Evolutionary conservation across 2,888 invertebrate genomes (phyloP).

Genomic region (Lapara coniferarum): DNA sequence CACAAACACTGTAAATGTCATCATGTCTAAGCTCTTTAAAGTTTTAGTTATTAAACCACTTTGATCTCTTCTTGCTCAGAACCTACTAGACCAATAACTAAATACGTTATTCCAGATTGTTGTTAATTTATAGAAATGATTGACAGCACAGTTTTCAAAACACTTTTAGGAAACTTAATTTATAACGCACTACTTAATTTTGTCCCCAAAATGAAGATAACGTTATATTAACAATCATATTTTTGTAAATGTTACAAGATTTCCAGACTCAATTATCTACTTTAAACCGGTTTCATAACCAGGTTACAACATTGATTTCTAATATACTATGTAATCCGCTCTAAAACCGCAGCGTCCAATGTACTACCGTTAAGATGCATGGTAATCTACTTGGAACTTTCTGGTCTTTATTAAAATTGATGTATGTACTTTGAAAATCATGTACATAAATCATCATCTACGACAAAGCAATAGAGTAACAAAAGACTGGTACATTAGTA

Average conservation of each 20-base stretch:
- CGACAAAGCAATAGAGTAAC: constrained; percentile 3
- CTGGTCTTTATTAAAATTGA: constrained; percentile 26
- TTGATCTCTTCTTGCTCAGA: too few relatives aligned
- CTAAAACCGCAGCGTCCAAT: not conserved
- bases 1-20: too few relatives aligned
- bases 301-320: not conserved
- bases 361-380: not conserved
- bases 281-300: not conserved
- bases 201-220: too few relatives aligned
- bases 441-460: constrained; percentile 13
- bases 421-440: constrained; percentile 29
- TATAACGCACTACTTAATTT: too few relatives aligned
- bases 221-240: not conserved
- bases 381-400: not conserved
- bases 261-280: not conserved
- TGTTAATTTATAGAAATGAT: too few relatives aligned
- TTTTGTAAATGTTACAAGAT: not conserved
- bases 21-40: too few relatives aligned
- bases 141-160: too few relatives aligned
- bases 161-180: too few relatives aligned
- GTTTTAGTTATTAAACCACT: too few relatives aligned
- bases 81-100: too few relatives aligned
- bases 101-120: too few relatives aligned
- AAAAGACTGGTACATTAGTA: not conserved
- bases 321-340: not conserved